These are phyloP conservation scores for Chionodraco myersi DNA, from an alignment of 2,113 vertebrate species.

Conservation along the genomic window DNA sequence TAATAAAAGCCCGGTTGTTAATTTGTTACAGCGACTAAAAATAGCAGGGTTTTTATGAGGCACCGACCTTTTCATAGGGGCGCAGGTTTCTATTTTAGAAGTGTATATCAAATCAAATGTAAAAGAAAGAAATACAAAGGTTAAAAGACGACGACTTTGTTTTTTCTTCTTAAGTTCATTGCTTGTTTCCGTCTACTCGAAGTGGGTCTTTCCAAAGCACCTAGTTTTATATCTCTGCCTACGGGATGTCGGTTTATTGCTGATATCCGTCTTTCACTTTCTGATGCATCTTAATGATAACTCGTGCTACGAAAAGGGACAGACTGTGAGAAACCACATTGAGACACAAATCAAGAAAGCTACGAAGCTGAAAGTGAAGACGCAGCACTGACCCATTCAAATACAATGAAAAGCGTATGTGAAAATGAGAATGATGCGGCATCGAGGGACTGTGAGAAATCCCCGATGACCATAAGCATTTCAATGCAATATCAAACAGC, in stretches of 20 bases:
- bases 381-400: background rate
- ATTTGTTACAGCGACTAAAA: conserved; percentile 35
- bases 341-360: no score
- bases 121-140: background rate
- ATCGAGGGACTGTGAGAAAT: background rate
- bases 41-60: conserved; percentile 52
- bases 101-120: background rate
- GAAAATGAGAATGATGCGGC: conserved; percentile 16
- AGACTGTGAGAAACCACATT: no score
- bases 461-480: background rate
- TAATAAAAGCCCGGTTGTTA: conserved; percentile 50
- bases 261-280: conserved; percentile 11
- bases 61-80: conserved; percentile 26
- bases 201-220: background rate
- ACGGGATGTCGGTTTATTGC: background rate
- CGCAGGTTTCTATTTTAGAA: conserved; percentile 39
- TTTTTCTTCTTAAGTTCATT: no score
- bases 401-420: background rate
- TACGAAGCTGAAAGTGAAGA: background rate
- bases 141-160: no score
- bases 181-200: background rate
- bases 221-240: background rate
- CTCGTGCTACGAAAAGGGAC: background rate
- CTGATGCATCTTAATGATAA: conserved; percentile 1
- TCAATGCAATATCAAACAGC: conserved; percentile 17